phyloP scores from a whole-genome alignment of 2,888 invertebrate genomes.

The Spialia ferax region DNA sequence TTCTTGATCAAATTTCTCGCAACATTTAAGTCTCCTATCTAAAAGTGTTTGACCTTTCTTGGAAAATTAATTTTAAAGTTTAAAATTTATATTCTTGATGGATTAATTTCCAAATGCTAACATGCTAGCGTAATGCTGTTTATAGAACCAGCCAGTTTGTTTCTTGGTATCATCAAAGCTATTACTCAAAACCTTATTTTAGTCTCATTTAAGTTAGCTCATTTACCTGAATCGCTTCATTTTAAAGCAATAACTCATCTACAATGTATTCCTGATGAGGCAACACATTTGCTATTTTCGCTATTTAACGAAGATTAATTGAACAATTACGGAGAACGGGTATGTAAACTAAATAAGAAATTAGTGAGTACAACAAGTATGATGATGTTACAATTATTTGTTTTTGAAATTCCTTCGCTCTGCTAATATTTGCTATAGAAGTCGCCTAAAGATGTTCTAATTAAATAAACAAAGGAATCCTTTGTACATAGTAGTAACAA shows the following conservation, averaged over 20 bases:
- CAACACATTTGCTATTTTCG: background rate
- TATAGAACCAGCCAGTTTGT: no score
- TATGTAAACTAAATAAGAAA: slow-evolving; percentile 11
- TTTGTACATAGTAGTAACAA: slow-evolving; percentile 8
- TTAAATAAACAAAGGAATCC: slow-evolving; percentile 17
- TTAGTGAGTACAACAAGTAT: slow-evolving; percentile 22
- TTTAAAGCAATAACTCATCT: slow-evolving; percentile 11
- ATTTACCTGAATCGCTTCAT: background rate
- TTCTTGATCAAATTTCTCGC: no score
- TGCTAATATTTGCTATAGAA: slow-evolving; percentile 11
- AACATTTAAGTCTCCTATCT: no score
- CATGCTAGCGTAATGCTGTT: no score
- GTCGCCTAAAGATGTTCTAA: slow-evolving; percentile 32
- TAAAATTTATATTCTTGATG: no score
- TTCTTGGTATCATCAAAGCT: background rate
- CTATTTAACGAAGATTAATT: slow-evolving; percentile 26
- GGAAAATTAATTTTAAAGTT: no score
- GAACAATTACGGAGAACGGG: slow-evolving; percentile 20
- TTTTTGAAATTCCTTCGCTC: slow-evolving; percentile 25
- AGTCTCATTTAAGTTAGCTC: background rate
- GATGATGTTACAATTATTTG: slow-evolving; percentile 30
- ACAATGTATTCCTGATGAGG: slow-evolving; percentile 10
- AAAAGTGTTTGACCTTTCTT: no score
- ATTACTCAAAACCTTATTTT: background rate
- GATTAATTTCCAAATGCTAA: no score